Evolutionary conservation across 1,140 invertebrate genomes (phyloP).

Genomic region (Aphaenogaster rudis): DNA sequence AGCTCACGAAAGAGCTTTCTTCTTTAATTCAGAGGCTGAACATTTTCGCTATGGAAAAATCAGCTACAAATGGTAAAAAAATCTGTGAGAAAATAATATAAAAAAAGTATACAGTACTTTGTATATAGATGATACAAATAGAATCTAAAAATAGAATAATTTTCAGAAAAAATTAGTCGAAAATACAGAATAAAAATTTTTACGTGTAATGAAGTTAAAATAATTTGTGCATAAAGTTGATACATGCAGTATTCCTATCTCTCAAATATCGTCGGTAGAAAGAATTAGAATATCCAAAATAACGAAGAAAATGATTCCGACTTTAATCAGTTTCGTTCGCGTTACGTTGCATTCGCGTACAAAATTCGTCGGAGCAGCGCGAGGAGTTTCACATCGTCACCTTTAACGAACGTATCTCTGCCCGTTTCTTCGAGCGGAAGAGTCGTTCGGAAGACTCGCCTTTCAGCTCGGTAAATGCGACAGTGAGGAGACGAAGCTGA

Average conservation of each 20-base stretch:
- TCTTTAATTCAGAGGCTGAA: neutral
- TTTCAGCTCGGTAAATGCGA: conserved; percentile 26
- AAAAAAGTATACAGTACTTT: too few relatives aligned
- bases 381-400: conserved; percentile 8
- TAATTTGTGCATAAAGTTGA: neutral
- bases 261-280: neutral
- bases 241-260: neutral
- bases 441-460: neutral
- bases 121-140: neutral
- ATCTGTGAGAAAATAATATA: neutral
- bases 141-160: neutral
- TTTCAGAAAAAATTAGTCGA: neutral
- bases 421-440: conserved; percentile 23
- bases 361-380: conserved; percentile 1
- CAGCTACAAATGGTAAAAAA: neutral
- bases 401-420: conserved; percentile 15
- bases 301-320: neutral
- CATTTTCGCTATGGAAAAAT: neutral
- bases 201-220: neutral
- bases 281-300: neutral
- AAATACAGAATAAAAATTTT: neutral
- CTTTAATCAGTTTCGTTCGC: neutral
- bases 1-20: neutral
- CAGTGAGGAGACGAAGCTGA: neutral
- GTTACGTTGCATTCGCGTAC: neutral